Conservation (phyloP, 2,113 vertebrate genomes). For the Lepus europaeus region DNA sequence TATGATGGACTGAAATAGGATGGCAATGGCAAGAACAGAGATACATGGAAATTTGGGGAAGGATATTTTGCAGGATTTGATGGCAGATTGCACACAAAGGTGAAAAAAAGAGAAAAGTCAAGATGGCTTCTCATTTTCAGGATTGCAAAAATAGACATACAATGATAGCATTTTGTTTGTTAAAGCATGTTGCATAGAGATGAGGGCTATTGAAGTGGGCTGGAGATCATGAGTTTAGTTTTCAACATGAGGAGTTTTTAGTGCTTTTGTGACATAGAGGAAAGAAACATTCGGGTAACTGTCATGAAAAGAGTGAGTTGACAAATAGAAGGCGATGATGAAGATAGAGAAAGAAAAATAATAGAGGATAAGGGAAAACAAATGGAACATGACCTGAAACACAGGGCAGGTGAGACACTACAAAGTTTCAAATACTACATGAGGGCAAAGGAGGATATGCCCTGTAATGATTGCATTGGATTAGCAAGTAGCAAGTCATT, state of each 20-base stretch:
- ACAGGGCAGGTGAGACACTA: neutral
- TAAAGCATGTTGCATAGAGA: constrained; percentile 1
- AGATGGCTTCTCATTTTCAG: neutral
- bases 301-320: neutral
- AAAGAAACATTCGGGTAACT: neutral
- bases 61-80: neutral
- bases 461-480: neutral
- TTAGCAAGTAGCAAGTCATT: neutral
- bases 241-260: neutral
- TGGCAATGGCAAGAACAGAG: neutral
- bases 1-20: neutral
- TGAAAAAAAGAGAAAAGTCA: neutral
- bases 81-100: neutral
- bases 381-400: neutral
- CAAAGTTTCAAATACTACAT: constrained; percentile 12
- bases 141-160: neutral
- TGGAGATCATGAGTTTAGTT: neutral
- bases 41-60: neutral
- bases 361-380: neutral
- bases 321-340: neutral
- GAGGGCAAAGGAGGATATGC: neutral
- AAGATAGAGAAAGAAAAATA: constrained; percentile 1
- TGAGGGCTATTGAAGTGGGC: neutral
- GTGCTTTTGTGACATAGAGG: neutral
- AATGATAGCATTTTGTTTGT: neutral